phyloP scores from a whole-genome alignment of 2,113 vertebrate genomes.

The Stigmatopora argus region DNA sequence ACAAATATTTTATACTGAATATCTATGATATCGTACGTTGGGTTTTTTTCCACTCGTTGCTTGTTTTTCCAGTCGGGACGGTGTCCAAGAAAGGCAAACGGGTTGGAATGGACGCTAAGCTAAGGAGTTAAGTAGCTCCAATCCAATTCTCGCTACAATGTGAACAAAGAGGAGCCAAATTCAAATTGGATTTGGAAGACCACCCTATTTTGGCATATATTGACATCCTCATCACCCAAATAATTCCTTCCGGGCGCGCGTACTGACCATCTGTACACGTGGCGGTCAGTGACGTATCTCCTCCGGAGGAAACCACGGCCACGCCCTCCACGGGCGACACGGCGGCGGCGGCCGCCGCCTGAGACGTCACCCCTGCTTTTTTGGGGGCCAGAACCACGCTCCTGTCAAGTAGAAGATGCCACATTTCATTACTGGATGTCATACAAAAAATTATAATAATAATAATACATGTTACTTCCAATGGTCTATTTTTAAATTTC shows the following conservation, averaged over 20 bases:
- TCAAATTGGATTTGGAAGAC: no score
- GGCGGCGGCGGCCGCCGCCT: constrained; percentile 48
- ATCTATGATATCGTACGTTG: no score
- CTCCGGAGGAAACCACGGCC: constrained; percentile 82
- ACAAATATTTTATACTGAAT: no score
- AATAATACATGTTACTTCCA: no score
- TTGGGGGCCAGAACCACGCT: constrained; percentile 90
- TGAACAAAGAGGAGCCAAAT: no score
- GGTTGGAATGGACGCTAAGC: constrained; percentile 63
- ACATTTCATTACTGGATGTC: not conserved
- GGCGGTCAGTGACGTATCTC: constrained; percentile 71
- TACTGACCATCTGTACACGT: constrained; percentile 73
- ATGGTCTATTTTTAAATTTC: no score
- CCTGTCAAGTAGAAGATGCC: constrained; percentile 60
- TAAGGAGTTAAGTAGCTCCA: no score
- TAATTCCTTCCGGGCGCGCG: constrained; percentile 5
- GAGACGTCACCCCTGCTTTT: constrained; percentile 61
- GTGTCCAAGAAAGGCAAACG: constrained; percentile 69
- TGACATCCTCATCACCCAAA: constrained; percentile 9
- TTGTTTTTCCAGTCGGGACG: constrained; percentile 63
- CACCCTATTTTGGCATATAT: constrained; percentile 22
- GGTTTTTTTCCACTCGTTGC: constrained; percentile 4
- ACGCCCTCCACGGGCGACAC: constrained; percentile 73
- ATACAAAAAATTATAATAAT: not conserved
- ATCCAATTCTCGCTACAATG: no score